Conservation (phyloP, 2,113 vertebrate genomes). For the Mellivora capensis region DNA sequence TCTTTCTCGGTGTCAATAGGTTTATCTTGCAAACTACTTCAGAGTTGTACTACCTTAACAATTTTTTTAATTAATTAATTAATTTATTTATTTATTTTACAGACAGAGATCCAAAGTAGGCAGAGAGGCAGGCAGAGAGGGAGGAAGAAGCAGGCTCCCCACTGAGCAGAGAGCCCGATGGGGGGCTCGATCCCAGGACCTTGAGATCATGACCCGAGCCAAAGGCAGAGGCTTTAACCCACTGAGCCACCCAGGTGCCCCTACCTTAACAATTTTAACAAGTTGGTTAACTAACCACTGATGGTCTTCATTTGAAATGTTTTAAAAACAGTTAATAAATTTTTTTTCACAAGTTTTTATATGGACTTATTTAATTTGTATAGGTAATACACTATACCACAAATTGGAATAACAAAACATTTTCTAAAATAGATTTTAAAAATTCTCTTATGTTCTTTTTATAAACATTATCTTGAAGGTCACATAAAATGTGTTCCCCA, state of each 20-base stretch:
- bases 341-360: not conserved
- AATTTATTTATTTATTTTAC: too few species aligned
- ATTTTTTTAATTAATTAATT: too few species aligned
- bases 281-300: not conserved
- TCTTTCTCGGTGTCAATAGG: not conserved
- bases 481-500: not conserved
- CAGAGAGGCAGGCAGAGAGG: too few species aligned
- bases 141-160: too few species aligned
- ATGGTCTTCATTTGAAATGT: not conserved
- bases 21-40: not conserved
- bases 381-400: not conserved
- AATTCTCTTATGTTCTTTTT: not conserved
- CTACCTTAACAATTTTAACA: not conserved
- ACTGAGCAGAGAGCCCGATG: too few species aligned
- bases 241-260: too few species aligned
- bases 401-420: not conserved
- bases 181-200: too few species aligned
- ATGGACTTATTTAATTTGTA: not conserved
- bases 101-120: too few species aligned
- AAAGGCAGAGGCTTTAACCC: too few species aligned
- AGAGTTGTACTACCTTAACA: not conserved
- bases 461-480: not conserved
- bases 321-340: not conserved
- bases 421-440: not conserved
- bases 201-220: too few species aligned